phyloP scores from a whole-genome alignment of 1,140 invertebrate genomes.

The Saccostrea cuccullata region DNA sequence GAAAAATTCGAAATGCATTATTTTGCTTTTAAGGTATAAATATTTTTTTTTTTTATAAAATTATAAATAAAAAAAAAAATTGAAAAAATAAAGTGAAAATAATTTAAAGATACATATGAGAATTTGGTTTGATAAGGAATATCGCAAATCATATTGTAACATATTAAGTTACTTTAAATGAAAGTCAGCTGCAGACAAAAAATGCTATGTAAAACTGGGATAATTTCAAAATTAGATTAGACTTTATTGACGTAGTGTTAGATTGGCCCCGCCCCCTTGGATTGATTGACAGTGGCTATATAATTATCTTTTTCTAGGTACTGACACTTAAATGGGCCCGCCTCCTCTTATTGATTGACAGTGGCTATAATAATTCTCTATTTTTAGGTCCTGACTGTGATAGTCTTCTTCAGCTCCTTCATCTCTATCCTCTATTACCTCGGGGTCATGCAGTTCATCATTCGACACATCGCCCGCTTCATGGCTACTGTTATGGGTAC shows the following conservation, averaged over 20 bases:
- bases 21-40: conserved; percentile 73
- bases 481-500: conserved; percentile 68
- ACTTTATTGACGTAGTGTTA: neutral
- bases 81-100: too few species aligned
- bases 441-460: conserved; percentile 71
- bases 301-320: too few species aligned
- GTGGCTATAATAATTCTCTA: neutral
- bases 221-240: neutral
- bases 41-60: too few species aligned
- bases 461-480: conserved; percentile 65
- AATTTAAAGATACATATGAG: too few species aligned
- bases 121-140: too few species aligned
- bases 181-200: neutral
- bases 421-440: conserved; percentile 72
- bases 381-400: conserved; percentile 35
- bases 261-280: neutral
- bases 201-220: neutral
- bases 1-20: conserved; percentile 76
- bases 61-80: too few species aligned
- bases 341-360: neutral
- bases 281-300: neutral
- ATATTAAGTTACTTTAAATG: too few species aligned
- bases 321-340: too few species aligned
- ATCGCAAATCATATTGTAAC: too few species aligned
- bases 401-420: conserved; percentile 71